phyloP scores from a whole-genome alignment of 2,888 invertebrate species.

The Auanema sp. region DNA sequence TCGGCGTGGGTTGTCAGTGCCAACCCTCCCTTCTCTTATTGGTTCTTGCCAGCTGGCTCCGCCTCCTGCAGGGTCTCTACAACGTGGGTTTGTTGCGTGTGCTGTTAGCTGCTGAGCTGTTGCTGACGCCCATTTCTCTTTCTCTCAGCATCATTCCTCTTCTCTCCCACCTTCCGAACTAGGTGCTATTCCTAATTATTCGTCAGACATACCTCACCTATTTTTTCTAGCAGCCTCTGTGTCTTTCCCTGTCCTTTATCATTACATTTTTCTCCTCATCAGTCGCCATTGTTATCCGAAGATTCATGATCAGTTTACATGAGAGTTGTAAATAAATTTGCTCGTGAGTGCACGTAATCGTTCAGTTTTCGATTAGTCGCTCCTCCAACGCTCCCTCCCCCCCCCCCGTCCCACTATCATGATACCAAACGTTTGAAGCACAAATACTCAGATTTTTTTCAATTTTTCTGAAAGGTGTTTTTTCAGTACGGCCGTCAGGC shows the following conservation, averaged over 20 bases:
- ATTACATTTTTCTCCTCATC: too few species aligned
- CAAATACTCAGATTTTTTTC: background rate
- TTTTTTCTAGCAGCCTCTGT: too few species aligned
- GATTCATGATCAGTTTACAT: too few species aligned
- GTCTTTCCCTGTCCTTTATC: too few species aligned
- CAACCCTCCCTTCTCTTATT: slow-evolving; percentile 9
- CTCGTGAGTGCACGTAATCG: background rate
- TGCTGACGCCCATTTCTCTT: slow-evolving; percentile 14
- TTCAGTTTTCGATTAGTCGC: background rate
- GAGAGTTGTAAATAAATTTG: background rate
- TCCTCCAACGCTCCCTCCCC: background rate
- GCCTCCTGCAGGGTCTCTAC: slow-evolving; percentile 19
- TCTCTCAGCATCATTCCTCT: background rate
- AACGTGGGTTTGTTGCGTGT: slow-evolving; percentile 29
- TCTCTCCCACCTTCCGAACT: background rate
- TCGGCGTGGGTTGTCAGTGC: slow-evolving; percentile 23
- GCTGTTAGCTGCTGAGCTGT: slow-evolving; percentile 17
- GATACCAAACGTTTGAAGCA: background rate
- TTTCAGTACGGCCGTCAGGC: slow-evolving; percentile 73
- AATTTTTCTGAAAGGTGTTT: slow-evolving; percentile 6
- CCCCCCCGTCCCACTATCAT: too few species aligned
- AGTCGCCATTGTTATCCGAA: too few species aligned
- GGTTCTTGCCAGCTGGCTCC: slow-evolving; percentile 23
- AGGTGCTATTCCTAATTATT: too few species aligned
- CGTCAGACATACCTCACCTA: too few species aligned